Base-by-base conservation (phyloP, 2,888 invertebrate species). In the Tipula vernalis region DNA sequence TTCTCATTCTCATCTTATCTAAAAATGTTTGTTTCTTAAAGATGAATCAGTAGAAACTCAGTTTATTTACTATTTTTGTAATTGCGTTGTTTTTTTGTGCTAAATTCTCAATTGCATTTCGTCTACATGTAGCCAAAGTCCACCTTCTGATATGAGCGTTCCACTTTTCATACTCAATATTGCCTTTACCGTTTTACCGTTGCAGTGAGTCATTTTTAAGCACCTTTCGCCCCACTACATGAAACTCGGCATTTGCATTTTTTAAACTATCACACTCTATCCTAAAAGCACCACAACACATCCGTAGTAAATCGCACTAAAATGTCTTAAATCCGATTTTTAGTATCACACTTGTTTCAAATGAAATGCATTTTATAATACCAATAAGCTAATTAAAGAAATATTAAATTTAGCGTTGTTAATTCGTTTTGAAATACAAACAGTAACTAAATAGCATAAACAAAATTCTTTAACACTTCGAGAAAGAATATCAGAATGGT, bases 281-380 rank as follows among this genome's bases (percentile, higher is more conserved):
- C 5, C 93, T 93, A 87, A 93, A 93, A 57, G 92, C 91, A 86
- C 92, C 90, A 41, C 91, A 91, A n/a, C 91, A 92, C 90, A 87
- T 93, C 92, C 42, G 91, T 91, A 8, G 92, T 91, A 88, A 91
- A 93, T 6, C 36, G 28, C n/a, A 15, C 36, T 57, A 86, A 36
- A 8, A 86, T 51, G 0, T 90, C 89, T 86, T 91, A 15, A 94
- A 92, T 88, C 94, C 93, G 0, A 94, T 89, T 0, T 91, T 89
- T 87, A 91, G 89, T 3, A 89, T 89, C 0, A 91, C 91, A 0
- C 89, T 44, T 87, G 87, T 89, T 83, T 86, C 89, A 87, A 36
- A 3, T 5, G 91, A 90, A 6, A 93, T 90, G 87, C 93, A 92
- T 4, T 90, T 89, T 3, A n/a, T 39, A 84, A 84, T n/a, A 84